Evolutionary conservation across 2,797 vertebrate species (phyloP).

Genomic region (Pristis pectinata): DNA sequence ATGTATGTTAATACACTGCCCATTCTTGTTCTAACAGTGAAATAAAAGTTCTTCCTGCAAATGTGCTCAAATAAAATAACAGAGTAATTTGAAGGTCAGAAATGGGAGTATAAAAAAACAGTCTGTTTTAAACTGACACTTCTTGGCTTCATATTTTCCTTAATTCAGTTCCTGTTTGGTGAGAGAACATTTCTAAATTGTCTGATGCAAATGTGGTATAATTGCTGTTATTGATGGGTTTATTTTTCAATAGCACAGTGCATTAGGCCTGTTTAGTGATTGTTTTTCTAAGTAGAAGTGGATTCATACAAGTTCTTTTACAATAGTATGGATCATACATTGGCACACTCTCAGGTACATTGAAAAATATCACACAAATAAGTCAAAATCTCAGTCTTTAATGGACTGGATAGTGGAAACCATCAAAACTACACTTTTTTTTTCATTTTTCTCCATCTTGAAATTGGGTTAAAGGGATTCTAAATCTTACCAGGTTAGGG

Average conservation of each 20-base stretch:
- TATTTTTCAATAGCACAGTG: not conserved
- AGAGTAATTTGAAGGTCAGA: conserved; percentile 52
- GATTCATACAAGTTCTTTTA: not conserved
- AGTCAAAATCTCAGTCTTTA: not conserved
- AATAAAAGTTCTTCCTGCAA: conserved; percentile 65
- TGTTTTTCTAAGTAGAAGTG: not conserved
- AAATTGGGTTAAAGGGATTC: not conserved
- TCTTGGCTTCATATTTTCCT: conserved; percentile 52
- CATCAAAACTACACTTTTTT: not conserved
- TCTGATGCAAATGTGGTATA: conserved; percentile 49
- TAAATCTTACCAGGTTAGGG: not conserved
- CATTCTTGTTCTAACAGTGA: conserved; percentile 61
- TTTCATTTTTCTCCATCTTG: not conserved
- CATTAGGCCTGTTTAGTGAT: not conserved
- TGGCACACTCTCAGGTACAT: not conserved
- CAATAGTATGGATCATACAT: not conserved
- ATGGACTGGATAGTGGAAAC: not conserved
- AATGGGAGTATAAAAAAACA: conserved; percentile 48
- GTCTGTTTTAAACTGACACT: conserved; percentile 50
- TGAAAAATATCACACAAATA: not conserved
- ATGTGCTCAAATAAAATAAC: conserved; percentile 55
- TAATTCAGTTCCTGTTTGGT: conserved; percentile 49
- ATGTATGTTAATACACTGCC: conserved; percentile 67
- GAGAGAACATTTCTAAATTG: conserved; percentile 41
- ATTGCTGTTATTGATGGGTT: conserved; percentile 15